Evolutionary conservation across 2,797 vertebrate genomes (phyloP).

Genomic region (Liparis tanakae): DNA sequence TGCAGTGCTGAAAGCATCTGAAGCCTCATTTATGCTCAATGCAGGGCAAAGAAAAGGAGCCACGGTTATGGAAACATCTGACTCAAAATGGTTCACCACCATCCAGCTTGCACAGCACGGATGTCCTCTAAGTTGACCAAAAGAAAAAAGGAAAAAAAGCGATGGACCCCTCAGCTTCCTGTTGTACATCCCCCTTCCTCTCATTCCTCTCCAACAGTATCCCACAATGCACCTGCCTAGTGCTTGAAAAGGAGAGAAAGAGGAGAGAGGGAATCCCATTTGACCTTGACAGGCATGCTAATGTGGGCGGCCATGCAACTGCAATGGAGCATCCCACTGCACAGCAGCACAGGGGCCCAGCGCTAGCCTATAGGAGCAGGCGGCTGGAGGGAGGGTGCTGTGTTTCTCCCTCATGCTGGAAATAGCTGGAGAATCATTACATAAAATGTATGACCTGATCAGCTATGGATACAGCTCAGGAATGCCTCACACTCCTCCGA

Average conservation of each 20-base stretch:
- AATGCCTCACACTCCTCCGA: constrained; percentile 34
- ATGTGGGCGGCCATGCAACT: constrained; percentile 83
- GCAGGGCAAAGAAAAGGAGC: background rate
- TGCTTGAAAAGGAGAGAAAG: constrained; percentile 67
- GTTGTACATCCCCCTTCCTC: constrained; percentile 41
- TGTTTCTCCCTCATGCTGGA: constrained; percentile 61
- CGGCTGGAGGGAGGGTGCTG: constrained; percentile 54
- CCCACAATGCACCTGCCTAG: constrained; percentile 81
- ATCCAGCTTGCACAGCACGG: constrained; percentile 55
- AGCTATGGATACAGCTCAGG: constrained; percentile 30
- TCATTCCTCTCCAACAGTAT: constrained; percentile 82
- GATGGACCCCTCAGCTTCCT: constrained; percentile 61
- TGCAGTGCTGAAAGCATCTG: constrained; percentile 36
- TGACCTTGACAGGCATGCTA: constrained; percentile 85
- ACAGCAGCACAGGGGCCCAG: constrained; percentile 63
- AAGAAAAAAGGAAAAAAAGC: constrained; percentile 22
- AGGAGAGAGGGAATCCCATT: constrained; percentile 82
- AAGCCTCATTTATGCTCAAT: constrained; percentile 25
- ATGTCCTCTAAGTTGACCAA: constrained; percentile 61
- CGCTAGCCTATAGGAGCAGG: constrained; percentile 64
- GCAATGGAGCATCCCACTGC: constrained; percentile 82
- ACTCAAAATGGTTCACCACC: constrained; percentile 75
- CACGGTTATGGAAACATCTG: constrained; percentile 47
- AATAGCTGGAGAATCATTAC: constrained; percentile 59
- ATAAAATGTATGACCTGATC: constrained; percentile 59